These are phyloP conservation scores for Ibidorhyncha struthersii DNA, from an alignment of 2,113 vertebrate genomes.

Conservation along the genomic window DNA sequence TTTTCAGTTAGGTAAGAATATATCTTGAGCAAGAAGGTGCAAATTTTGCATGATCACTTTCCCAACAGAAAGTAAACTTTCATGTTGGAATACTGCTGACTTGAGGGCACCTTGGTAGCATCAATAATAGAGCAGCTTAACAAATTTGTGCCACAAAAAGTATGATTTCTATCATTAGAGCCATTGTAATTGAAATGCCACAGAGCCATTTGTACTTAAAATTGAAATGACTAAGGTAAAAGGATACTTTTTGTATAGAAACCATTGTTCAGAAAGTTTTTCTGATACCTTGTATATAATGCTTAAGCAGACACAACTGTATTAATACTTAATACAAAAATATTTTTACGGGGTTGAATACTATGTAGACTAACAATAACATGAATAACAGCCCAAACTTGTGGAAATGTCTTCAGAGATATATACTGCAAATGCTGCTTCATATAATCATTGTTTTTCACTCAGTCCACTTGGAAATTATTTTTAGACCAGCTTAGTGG, in stretches of 20 bases:
- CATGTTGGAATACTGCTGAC: neutral
- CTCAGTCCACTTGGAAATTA: neutral
- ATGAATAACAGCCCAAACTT: neutral
- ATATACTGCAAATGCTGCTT: neutral
- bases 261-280: neutral
- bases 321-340: neutral
- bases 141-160: neutral
- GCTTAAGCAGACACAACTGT: neutral
- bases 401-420: neutral
- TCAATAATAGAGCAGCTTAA: neutral
- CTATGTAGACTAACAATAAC: neutral
- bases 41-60: neutral
- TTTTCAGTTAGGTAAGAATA: neutral
- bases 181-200: neutral
- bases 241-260: neutral
- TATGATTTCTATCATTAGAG: neutral
- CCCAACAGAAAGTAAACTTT: neutral
- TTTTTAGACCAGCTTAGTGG: neutral
- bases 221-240: neutral
- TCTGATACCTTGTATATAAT: neutral
- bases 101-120: neutral
- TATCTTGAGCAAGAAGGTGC: neutral
- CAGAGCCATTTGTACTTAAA: neutral
- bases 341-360: neutral
- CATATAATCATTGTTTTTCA: neutral